Evolutionary conservation across 1,140 invertebrate species (phyloP).

Genomic region (Bicyclus anynana): DNA sequence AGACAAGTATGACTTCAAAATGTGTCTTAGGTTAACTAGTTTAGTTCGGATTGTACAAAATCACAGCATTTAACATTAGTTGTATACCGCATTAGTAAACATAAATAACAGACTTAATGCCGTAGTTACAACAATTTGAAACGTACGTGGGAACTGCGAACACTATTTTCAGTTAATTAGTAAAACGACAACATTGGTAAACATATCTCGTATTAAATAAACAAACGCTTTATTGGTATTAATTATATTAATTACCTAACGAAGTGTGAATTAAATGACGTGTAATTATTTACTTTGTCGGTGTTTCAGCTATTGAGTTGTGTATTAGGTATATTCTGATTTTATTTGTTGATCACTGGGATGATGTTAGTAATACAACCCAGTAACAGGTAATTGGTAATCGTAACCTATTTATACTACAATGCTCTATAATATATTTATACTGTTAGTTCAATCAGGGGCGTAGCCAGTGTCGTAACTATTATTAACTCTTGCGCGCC

Average conservation of each 20-base stretch:
- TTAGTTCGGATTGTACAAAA: too few relatives aligned
- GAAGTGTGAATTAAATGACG: not conserved
- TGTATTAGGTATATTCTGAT: too few relatives aligned
- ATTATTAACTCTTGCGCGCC: too few relatives aligned
- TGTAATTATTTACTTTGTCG: not conserved
- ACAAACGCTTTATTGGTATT: not conserved
- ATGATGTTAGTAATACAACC: too few relatives aligned
- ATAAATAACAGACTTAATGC: not conserved
- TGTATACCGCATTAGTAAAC: not conserved
- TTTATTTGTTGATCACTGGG: too few relatives aligned
- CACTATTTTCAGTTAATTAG: not conserved
- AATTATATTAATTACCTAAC: not conserved
- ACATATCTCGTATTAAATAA: not conserved
- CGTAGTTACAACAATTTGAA: not conserved
- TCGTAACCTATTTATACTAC: too few relatives aligned
- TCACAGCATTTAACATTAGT: not conserved
- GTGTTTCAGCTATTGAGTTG: not conserved
- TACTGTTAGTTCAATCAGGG: too few relatives aligned
- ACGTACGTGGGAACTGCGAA: not conserved
- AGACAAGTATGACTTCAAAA: too few relatives aligned
- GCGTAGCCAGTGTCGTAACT: too few relatives aligned
- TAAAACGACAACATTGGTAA: not conserved
- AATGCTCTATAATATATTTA: too few relatives aligned
- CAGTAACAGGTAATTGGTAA: too few relatives aligned
- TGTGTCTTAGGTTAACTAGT: too few relatives aligned